These are phyloP conservation scores for Hippocampus abdominalis DNA, from an alignment of 2,113 vertebrate genomes.

Conservation along the genomic window DNA sequence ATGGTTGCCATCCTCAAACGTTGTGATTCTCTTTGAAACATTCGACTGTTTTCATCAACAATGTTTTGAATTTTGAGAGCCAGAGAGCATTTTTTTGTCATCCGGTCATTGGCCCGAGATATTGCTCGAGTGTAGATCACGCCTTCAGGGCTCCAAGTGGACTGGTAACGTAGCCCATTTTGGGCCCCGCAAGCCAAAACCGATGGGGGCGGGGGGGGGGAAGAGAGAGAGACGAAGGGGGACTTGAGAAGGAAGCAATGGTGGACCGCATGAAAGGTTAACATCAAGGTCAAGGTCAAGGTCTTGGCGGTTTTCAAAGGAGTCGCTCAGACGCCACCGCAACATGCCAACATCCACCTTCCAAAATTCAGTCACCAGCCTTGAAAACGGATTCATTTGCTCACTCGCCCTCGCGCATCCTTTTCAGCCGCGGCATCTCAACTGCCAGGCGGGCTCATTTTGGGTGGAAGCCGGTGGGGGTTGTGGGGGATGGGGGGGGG, in stretches of 20 bases:
- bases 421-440: conserved; percentile 22
- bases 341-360: conserved; percentile 35
- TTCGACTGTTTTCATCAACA: no score
- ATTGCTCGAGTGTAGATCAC: not conserved
- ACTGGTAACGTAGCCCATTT: not conserved
- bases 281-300: conserved; percentile 49
- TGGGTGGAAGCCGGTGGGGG: not conserved
- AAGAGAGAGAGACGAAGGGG: conserved; percentile 11
- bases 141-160: not conserved
- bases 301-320: not conserved
- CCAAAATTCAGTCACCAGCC: conserved; percentile 46
- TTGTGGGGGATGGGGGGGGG: conserved; percentile 22
- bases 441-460: conserved; percentile 6
- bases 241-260: conserved; percentile 1
- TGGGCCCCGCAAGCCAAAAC: conserved; percentile 35
- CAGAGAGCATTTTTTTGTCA: not conserved
- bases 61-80: no score
- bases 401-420: conserved; percentile 25
- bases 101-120: not conserved
- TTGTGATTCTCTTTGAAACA: no score
- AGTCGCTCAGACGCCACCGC: not conserved
- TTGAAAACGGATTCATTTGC: conserved; percentile 45
- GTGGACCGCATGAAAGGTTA: conserved; percentile 6
- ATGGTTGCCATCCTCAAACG: no score
- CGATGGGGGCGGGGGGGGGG: conserved; percentile 8